Evolutionary conservation across 1,140 invertebrate species (phyloP).

Genomic region (Sarcophaga peregrina): DNA sequence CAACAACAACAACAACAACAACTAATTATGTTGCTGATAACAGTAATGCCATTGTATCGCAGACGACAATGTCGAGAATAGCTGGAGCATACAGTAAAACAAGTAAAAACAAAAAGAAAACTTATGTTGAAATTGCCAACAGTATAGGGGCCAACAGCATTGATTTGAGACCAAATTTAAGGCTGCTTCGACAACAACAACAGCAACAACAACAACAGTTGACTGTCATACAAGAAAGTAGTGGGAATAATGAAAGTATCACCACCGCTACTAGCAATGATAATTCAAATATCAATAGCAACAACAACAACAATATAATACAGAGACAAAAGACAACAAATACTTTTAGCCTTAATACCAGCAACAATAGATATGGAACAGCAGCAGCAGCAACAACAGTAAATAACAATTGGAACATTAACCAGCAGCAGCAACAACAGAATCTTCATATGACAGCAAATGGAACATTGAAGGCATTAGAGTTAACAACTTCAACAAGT

Average conservation of each 20-base stretch:
- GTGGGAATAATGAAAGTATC: not conserved
- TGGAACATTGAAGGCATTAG: not conserved
- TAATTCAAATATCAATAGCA: not conserved
- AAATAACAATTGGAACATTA: not conserved
- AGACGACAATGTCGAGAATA: not conserved
- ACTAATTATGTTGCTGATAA: constrained; percentile 22
- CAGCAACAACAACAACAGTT: not conserved
- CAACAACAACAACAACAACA: not conserved
- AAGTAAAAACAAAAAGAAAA: not conserved
- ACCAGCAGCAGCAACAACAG: not conserved
- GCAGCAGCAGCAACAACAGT: not conserved
- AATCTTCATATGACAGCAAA: not conserved
- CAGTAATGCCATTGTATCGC: not conserved
- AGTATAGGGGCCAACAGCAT: not conserved
- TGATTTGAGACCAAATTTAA: not conserved
- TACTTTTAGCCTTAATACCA: not conserved
- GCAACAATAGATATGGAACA: not conserved
- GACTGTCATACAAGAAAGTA: not conserved
- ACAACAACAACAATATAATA: not conserved
- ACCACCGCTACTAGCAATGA: not conserved
- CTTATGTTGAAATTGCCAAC: not conserved
- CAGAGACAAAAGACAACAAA: constrained; percentile 22
- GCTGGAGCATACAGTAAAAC: not conserved
- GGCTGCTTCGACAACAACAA: not conserved
- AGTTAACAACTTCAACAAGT: constrained; percentile 25